Conservation (phyloP, 2,113 vertebrate genomes). For the Noturus placidus region DNA sequence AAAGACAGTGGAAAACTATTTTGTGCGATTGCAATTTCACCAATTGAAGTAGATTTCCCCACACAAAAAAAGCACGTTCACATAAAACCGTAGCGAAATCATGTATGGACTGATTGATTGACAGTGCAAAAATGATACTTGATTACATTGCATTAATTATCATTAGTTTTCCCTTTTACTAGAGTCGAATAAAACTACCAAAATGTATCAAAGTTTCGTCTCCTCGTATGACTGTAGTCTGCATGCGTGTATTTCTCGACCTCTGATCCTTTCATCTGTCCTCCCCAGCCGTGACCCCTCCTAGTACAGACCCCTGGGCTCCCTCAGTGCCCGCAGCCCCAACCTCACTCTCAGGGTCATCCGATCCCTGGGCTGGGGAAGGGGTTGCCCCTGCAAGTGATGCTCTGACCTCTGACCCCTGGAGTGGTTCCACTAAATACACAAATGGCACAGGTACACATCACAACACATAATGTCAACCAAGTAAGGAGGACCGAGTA, state of each 20-base stretch:
- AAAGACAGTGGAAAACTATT: too few relatives aligned
- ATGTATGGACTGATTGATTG: too few relatives aligned
- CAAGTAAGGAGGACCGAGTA: background rate
- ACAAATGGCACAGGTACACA: slow-evolving; percentile 79
- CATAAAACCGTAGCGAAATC: too few relatives aligned
- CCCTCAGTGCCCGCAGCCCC: slow-evolving; percentile 71
- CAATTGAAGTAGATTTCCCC: too few relatives aligned
- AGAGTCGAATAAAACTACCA: background rate
- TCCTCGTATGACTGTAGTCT: slow-evolving; percentile 56
- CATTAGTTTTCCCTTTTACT: background rate
- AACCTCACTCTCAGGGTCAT: slow-evolving; percentile 68
- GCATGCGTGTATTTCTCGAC: slow-evolving; percentile 57
- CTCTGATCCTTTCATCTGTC: slow-evolving; percentile 56
- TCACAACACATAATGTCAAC: slow-evolving; percentile 33
- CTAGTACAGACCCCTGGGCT: slow-evolving; percentile 77
- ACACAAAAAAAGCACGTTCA: too few relatives aligned
- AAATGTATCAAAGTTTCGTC: slow-evolving; percentile 13
- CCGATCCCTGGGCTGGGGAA: slow-evolving; percentile 76
- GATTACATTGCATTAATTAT: background rate
- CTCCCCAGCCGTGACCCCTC: slow-evolving; percentile 76
- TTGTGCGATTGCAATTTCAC: too few relatives aligned
- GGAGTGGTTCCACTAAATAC: slow-evolving; percentile 77
- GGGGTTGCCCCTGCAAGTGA: slow-evolving; percentile 70
- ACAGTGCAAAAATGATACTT: background rate
- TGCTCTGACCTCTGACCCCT: slow-evolving; percentile 72